phyloP scores from a whole-genome alignment of 30 jellyfish, hydroid and myxozoan genomes.

The Nemopilema nomurai region DNA sequence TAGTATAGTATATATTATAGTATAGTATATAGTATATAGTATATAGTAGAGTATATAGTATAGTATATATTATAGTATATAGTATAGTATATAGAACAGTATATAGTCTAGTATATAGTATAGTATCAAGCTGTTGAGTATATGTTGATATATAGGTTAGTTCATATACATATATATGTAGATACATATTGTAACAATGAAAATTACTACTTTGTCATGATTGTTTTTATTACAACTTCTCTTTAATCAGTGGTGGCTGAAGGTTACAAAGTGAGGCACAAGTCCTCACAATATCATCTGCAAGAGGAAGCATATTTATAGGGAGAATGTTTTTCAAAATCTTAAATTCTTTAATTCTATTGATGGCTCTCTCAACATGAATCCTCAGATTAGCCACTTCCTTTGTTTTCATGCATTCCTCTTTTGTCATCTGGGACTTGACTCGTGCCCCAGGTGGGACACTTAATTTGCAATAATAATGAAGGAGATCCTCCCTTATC shows the following conservation, averaged over 20 bases:
- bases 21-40: too few species aligned
- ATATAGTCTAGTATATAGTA: background rate
- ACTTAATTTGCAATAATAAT: conserved; percentile 40
- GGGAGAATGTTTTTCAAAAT: conserved; percentile 41
- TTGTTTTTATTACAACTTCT: background rate
- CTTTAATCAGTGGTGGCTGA: conserved; percentile 41
- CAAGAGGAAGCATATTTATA: conserved; percentile 42
- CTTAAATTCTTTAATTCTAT: conserved; percentile 20
- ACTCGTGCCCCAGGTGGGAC: conserved; percentile 60
- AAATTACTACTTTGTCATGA: background rate
- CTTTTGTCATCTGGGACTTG: conserved; percentile 51
- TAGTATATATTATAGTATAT: background rate
- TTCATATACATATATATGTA: background rate
- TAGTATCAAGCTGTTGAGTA: background rate
- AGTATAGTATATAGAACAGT: background rate
- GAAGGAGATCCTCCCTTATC: conserved; percentile 53
- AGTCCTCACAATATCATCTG: conserved; percentile 35
- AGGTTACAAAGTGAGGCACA: conserved; percentile 62
- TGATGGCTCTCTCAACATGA: conserved; percentile 51
- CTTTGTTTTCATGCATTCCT: conserved; percentile 36
- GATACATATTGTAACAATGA: background rate
- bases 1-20: background rate
- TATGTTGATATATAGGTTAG: background rate
- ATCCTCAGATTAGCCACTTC: conserved; percentile 47
- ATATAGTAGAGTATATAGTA: background rate